A percentile compares a stretch with the other conserved stretches of the same genome.
These are phyloP conservation scores for Charina bottae DNA, from an alignment of 2,113 vertebrate species.

Conservation along the genomic window DNA sequence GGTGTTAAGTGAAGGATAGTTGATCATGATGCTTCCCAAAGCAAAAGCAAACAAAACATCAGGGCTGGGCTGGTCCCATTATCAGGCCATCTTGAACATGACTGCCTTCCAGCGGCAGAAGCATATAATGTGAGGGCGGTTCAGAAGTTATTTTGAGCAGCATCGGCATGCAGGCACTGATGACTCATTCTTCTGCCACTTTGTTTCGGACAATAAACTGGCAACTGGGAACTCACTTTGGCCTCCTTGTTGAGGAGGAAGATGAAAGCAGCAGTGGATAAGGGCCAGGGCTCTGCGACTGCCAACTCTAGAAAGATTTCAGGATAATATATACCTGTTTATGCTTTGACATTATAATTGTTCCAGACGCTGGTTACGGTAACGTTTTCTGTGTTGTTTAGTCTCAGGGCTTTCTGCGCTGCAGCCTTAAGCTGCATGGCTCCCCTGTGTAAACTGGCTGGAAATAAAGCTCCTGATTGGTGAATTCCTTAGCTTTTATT, in stretches of 20 bases:
- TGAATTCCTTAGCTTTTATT: neutral
- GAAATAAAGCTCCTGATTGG: neutral
- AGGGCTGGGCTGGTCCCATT: neutral
- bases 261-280: neutral
- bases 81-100: neutral
- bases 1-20: neutral
- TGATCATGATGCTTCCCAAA: neutral
- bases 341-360: constrained; percentile 6
- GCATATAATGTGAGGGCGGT: neutral
- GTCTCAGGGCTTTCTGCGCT: neutral
- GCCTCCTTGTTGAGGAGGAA: neutral
- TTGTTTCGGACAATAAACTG: neutral
- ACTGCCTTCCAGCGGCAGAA: neutral
- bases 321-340: constrained; percentile 1
- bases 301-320: neutral
- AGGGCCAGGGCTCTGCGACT: neutral
- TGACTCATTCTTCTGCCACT: neutral
- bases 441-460: neutral
- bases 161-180: neutral
- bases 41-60: neutral
- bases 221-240: neutral
- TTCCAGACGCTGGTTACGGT: neutral
- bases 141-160: neutral
- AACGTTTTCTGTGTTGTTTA: neutral
- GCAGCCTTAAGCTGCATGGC: neutral